phyloP scores from a whole-genome alignment of 64 coral and sea anemone genomes.

The Hydrozoanthus tunicans region DNA sequence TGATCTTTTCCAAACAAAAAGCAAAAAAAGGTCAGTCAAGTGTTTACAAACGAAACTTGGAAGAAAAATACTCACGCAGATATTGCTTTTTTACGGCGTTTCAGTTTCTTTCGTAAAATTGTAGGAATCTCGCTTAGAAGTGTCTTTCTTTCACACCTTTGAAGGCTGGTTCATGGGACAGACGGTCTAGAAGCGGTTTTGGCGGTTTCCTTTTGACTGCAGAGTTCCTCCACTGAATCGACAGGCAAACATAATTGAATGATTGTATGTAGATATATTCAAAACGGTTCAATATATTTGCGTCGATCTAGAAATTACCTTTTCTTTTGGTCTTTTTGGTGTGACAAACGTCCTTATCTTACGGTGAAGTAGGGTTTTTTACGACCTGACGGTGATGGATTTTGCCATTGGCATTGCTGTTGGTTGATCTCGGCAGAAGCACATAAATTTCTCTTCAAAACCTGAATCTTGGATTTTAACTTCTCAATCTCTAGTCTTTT shows the following conservation, averaged over 20 bases:
- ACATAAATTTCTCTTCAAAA: background rate
- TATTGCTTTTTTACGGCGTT: background rate
- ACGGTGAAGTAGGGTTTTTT: no score
- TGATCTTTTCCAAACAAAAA: no score
- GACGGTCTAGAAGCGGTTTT: background rate
- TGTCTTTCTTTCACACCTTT: background rate
- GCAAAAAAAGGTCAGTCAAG: no score
- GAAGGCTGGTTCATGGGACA: background rate
- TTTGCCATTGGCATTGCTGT: background rate
- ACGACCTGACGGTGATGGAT: no score
- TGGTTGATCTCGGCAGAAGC: background rate
- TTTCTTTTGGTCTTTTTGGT: no score
- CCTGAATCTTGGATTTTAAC: background rate
- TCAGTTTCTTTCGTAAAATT: background rate
- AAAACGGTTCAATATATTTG: no score
- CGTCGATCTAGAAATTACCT: no score
- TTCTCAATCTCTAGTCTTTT: slow-evolving; percentile 9
- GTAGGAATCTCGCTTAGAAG: background rate
- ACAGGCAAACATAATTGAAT: no score
- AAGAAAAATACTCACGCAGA: background rate
- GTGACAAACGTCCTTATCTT: no score
- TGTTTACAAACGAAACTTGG: background rate
- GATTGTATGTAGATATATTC: no score
- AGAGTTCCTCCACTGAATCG: no score
- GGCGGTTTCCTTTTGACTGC: no score